Evolutionary conservation across 2,888 invertebrate genomes (phyloP).

Genomic region (Drosophila niveifrons): DNA sequence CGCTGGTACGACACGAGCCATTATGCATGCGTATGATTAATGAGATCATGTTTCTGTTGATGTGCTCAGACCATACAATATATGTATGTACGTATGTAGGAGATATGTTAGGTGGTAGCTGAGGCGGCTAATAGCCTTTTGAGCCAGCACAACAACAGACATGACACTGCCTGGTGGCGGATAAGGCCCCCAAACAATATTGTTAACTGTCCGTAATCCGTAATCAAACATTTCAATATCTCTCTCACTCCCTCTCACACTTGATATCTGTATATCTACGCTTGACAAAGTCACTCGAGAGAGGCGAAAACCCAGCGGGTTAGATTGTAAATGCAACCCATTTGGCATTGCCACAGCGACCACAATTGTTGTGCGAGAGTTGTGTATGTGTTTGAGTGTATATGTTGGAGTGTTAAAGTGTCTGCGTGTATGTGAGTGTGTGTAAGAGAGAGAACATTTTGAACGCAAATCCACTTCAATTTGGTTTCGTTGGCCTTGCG

Average conservation of each 20-base stretch:
- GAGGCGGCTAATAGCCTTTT: constrained; percentile 50
- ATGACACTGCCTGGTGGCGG: constrained; percentile 23
- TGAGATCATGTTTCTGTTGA: constrained; percentile 77
- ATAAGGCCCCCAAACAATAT: constrained; percentile 46
- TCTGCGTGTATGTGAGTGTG: not conserved
- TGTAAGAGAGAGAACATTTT: constrained; percentile 10
- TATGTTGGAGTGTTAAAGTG: too few relatives aligned
- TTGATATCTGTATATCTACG: not conserved
- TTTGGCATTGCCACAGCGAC: constrained; percentile 3
- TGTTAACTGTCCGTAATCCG: constrained; percentile 45
- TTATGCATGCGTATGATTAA: constrained; percentile 78
- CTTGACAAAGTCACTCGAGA: constrained; percentile 1
- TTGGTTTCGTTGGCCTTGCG: constrained; percentile 57
- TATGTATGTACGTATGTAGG: too few relatives aligned
- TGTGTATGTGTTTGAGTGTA: not conserved
- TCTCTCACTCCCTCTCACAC: not conserved
- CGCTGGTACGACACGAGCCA: constrained; percentile 66
- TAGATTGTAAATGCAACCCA: constrained; percentile 21
- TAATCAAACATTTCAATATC: constrained; percentile 57
- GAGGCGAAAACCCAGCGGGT: not conserved
- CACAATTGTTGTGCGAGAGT: constrained; percentile 26
- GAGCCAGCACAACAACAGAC: constrained; percentile 22
- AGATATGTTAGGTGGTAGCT: not conserved
- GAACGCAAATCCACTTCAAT: constrained; percentile 69
- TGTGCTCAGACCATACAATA: constrained; percentile 44